Percentiles rank a stretch among this genome's conserved stretches.
phyloP scores from a whole-genome alignment of 2,888 invertebrate species.

The Chromoteleia sp. region DNA sequence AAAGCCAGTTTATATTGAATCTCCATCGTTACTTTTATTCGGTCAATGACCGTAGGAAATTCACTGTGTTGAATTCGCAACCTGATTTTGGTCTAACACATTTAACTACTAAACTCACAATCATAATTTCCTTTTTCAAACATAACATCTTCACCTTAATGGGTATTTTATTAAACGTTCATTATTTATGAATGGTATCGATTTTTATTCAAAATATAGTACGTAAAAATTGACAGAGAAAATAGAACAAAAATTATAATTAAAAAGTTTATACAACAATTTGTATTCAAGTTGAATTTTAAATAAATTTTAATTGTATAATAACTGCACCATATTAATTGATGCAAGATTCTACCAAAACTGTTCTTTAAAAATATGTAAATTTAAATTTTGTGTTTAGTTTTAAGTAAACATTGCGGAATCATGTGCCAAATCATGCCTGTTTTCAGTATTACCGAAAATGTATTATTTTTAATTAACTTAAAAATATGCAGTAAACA shows the following conservation, averaged over 20 bases:
- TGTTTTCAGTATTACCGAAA: conserved; percentile 36
- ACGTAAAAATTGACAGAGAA: too few species aligned
- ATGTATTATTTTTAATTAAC: not conserved
- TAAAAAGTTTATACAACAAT: conserved; percentile 31
- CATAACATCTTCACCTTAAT: not conserved
- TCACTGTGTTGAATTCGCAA: conserved; percentile 60
- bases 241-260: too few species aligned
- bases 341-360: not conserved
- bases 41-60: conserved; percentile 58
- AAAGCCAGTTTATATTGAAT: conserved; percentile 38
- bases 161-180: not conserved
- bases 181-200: too few species aligned
- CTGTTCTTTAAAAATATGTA: not conserved
- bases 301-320: not conserved
- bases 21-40: conserved; percentile 58
- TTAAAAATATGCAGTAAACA: not conserved
- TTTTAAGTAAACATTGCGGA: conserved; percentile 19
- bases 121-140: conserved; percentile 37
- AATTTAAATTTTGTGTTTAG: conserved; percentile 11
- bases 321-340: too few species aligned
- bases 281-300: too few species aligned
- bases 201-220: too few species aligned
- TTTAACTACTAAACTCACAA: conserved; percentile 45
- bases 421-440: conserved; percentile 56
- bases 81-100: conserved; percentile 57